phyloP scores from a whole-genome alignment of 2,888 invertebrate species.

The Diarsia rubi region DNA sequence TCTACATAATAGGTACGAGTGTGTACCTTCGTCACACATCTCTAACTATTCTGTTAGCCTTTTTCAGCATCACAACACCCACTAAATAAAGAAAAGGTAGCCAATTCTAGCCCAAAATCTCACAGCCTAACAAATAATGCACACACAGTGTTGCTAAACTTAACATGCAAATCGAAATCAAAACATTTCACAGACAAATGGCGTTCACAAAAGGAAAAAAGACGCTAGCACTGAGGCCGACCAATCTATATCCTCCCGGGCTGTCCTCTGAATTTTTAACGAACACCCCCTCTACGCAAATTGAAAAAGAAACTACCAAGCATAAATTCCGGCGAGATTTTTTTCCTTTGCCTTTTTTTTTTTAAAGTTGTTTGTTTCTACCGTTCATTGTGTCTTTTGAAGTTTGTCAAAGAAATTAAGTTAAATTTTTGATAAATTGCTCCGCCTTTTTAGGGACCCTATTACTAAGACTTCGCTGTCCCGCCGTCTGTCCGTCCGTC shows the following conservation, averaged over 20 bases:
- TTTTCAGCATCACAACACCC: not conserved
- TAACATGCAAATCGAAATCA: conserved; percentile 63
- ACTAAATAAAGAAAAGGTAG: not conserved
- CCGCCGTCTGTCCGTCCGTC: too few relatives aligned
- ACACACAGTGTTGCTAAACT: conserved; percentile 36
- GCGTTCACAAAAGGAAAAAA: conserved; percentile 49
- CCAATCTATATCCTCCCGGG: conserved; percentile 64
- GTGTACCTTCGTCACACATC: not conserved
- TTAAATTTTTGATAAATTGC: conserved; percentile 73
- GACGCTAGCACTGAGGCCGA: conserved; percentile 34
- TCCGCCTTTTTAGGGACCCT: conserved; percentile 39
- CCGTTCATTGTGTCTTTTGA: conserved; percentile 69
- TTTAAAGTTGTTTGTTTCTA: conserved; percentile 48
- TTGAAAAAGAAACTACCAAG: conserved; percentile 83
- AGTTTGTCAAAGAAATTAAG: conserved; percentile 76
- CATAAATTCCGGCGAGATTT: conserved; percentile 81
- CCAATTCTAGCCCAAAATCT: conserved; percentile 3
- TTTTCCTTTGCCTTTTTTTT: conserved; percentile 50
- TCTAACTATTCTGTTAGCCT: not conserved
- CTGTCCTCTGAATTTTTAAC: conserved; percentile 84
- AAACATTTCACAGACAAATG: conserved; percentile 60
- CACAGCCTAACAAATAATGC: conserved; percentile 29
- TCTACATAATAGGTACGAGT: not conserved
- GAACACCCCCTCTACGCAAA: conserved; percentile 76
- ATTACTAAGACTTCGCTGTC: too few relatives aligned